Conservation (phyloP, 2,888 invertebrate species). For the Brenthis daphne region DNA sequence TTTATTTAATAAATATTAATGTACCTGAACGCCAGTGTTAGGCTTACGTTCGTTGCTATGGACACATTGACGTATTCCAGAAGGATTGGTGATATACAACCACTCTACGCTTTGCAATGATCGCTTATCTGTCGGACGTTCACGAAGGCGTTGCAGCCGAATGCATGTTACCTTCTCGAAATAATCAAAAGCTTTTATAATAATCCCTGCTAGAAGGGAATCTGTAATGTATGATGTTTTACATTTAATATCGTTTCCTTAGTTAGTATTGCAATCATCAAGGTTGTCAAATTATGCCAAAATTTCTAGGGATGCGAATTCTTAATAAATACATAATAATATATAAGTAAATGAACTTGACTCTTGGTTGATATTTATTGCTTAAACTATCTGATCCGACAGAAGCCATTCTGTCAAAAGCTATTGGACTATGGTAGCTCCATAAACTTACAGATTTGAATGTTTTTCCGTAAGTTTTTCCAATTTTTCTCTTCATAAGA, state of each 20-base stretch:
- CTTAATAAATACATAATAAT: neutral
- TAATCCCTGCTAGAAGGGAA: slow-evolving; percentile 53
- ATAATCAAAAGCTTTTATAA: slow-evolving; percentile 66
- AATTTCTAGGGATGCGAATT: neutral
- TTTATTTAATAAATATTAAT: neutral
- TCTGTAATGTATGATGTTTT: slow-evolving; percentile 47
- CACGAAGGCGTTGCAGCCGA: slow-evolving; percentile 64
- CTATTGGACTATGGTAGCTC: too few species aligned
- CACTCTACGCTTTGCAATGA: slow-evolving; percentile 62
- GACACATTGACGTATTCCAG: slow-evolving; percentile 69
- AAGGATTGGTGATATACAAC: slow-evolving; percentile 71
- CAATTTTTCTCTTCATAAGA: too few species aligned
- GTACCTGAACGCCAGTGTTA: slow-evolving; percentile 67
- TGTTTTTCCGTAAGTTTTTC: too few species aligned
- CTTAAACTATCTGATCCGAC: too few species aligned
- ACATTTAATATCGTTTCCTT: too few species aligned
- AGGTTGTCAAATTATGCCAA: too few species aligned
- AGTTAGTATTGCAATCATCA: too few species aligned
- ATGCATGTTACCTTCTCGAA: slow-evolving; percentile 71
- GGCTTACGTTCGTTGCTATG: slow-evolving; percentile 66
- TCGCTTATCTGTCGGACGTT: slow-evolving; percentile 59
- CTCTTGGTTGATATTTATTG: too few species aligned
- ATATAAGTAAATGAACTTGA: too few species aligned
- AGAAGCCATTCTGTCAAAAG: too few species aligned
- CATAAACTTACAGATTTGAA: too few species aligned